Evolutionary conservation across 2,113 vertebrate species (phyloP), one percentile per base, ranked within the genome.

Genomic region (Rhagologus leucostigma): DNA sequence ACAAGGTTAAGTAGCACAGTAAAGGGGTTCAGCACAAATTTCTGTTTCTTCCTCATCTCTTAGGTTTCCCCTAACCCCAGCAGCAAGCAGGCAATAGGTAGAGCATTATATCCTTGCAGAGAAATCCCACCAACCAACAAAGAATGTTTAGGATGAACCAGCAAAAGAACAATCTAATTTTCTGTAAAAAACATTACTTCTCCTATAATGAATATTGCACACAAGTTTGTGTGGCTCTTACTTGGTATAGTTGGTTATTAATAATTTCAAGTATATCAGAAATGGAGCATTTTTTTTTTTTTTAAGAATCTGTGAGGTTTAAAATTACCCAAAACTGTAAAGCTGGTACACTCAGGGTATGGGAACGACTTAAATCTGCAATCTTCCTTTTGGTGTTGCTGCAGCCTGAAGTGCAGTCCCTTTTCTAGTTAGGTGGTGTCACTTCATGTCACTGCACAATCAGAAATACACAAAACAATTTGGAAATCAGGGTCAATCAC

Each of bases 281-380:
- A 86, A 63, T 29, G 0, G 17, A 82, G 5, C 2, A 4, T 3
- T 49, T 42, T 21, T 11, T 21, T 5, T 44, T 20, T n/a, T 15
- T 57, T 15, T 9, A 39, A 57, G 12, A 33, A 44, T n/a, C 13
- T 23, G 1, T 56, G 32, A 79, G 19, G 33, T 69, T 88, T 52
- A 62, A 78, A 84, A 35, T 9, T 2, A 50, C 16, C 3, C 7
- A 44, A 44, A 35, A 33, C 78, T 84, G 19, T 56, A 59, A 79
- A 76, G 19, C 4, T n/a, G 44, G 10, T 60, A 56, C 57, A 39
- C 55, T n/a, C 44, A 62, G 33, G 21, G 26, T 63, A 39, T 50
- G 35, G 16, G 13, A 39, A 13, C 12, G 1, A 53, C 49, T 64
- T 71, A 33, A 75, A 75, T 62, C 22, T 74, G 3, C 24, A 37